phyloP scores from a whole-genome alignment of 2,888 invertebrate species.

The Periphyllus acericola region DNA sequence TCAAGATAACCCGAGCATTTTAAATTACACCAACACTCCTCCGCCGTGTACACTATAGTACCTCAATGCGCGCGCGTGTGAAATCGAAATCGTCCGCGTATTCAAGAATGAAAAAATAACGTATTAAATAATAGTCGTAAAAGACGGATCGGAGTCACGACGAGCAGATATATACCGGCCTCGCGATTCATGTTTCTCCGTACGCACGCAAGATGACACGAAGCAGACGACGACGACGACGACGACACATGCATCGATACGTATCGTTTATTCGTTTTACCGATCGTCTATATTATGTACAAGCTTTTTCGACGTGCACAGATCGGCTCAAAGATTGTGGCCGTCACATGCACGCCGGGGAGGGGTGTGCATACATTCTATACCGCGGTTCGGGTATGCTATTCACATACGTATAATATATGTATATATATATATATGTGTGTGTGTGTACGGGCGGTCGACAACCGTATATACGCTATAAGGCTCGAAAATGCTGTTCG shows the following conservation, averaged over 20 bases:
- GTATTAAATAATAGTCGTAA: too few relatives aligned
- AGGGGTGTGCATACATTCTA: not conserved
- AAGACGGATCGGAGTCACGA: not conserved
- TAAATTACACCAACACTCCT: conserved; percentile 16
- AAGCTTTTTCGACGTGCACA: not conserved
- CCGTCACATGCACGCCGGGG: too few relatives aligned
- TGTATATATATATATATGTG: not conserved
- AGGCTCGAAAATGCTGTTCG: not conserved
- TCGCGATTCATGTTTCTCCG: too few relatives aligned
- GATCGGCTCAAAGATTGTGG: not conserved
- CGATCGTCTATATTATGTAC: too few relatives aligned
- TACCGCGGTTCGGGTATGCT: not conserved
- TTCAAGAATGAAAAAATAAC: not conserved
- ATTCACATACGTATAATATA: not conserved
- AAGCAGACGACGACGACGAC: not conserved
- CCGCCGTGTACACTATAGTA: not conserved
- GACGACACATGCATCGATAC: too few relatives aligned
- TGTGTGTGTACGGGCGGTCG: not conserved
- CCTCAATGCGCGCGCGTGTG: not conserved
- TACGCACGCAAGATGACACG: too few relatives aligned
- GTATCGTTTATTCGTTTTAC: too few relatives aligned
- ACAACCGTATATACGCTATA: not conserved
- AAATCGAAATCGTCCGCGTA: conserved; percentile 5
- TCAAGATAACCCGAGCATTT: conserved; percentile 37
- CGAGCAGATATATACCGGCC: too few relatives aligned